These are phyloP conservation scores for Crotophaga sulcirostris DNA, from an alignment of 2,113 vertebrate genomes.

Conservation along the genomic window DNA sequence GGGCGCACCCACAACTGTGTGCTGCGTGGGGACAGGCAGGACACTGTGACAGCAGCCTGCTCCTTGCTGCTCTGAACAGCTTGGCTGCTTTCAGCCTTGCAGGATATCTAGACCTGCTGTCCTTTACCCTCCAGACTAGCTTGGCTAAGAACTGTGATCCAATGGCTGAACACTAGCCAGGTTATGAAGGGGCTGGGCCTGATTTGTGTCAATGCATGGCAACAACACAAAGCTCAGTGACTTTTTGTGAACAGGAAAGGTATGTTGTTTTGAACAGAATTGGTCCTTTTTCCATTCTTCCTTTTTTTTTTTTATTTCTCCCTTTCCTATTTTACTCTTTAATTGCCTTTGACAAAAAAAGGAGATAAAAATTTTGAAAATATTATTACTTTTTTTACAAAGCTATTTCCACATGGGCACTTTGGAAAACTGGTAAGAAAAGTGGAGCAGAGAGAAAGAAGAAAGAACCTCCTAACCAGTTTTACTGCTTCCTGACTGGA, in stretches of 20 bases:
- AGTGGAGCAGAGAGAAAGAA: neutral
- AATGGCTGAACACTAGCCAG: accelerated
- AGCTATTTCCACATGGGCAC: neutral
- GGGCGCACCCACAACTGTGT: no score
- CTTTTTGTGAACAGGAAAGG: neutral
- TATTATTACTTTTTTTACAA: accelerated
- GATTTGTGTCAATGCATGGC: neutral
- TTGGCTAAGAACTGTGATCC: neutral
- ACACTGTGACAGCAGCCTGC: neutral
- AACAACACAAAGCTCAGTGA: neutral
- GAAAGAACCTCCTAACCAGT: neutral
- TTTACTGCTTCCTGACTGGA: neutral
- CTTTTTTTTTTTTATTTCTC: neutral
- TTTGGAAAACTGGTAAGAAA: neutral
- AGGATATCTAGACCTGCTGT: accelerated
- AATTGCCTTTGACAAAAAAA: slow-evolving; percentile 3
- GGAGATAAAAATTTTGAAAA: neutral
- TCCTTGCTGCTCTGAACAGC: neutral
- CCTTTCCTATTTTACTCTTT: neutral
- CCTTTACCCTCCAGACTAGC: neutral
- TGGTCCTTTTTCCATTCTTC: neutral
- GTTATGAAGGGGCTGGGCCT: neutral
- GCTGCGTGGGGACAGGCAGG: neutral
- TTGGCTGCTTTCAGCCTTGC: neutral
- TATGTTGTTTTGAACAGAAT: neutral